These are phyloP conservation scores for Ptycholaimellus sp. DNA, from an alignment of 2,888 invertebrate genomes.

Conservation along the genomic window DNA sequence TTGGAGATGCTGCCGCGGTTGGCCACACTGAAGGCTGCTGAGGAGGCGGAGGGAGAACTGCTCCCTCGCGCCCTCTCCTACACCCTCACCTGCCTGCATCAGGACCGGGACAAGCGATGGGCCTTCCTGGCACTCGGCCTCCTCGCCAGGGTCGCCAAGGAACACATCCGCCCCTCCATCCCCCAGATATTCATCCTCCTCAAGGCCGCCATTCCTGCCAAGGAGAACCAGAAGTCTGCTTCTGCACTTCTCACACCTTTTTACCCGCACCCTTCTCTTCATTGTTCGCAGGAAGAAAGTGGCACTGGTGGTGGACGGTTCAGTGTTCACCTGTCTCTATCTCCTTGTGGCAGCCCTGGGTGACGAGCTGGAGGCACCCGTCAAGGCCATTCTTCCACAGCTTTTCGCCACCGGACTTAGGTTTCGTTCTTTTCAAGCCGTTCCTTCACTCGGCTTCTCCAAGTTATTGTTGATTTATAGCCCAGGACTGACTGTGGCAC, in stretches of 20 bases:
- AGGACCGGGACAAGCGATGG: slow-evolving; percentile 44
- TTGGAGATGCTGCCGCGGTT: no score
- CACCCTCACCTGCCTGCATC: slow-evolving; percentile 47
- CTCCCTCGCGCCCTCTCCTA: slow-evolving; percentile 55
- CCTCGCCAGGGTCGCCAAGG: slow-evolving; percentile 62
- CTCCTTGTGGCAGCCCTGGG: slow-evolving; percentile 62
- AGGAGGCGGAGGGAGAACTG: no score
- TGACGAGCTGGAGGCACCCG: slow-evolving; percentile 35
- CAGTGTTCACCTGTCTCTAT: slow-evolving; percentile 75
- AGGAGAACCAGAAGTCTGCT: no score
- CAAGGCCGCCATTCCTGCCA: slow-evolving; percentile 46
- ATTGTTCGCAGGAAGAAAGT: slow-evolving; percentile 37
- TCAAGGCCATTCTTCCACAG: slow-evolving; percentile 58
- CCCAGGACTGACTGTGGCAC: slow-evolving; percentile 61
- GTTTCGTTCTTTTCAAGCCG: neutral
- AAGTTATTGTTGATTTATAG: slow-evolving; percentile 24
- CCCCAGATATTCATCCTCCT: slow-evolving; percentile 62
- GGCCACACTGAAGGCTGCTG: no score
- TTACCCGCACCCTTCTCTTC: neutral
- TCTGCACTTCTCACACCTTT: neutral
- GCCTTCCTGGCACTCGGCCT: slow-evolving; percentile 73
- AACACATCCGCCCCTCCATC: slow-evolving; percentile 52
- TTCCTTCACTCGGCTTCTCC: neutral
- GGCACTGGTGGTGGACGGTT: slow-evolving; percentile 44
- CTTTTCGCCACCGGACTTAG: slow-evolving; percentile 71